Conservation (phyloP, 2,888 invertebrate genomes). For the Calameuta pallipes region DNA sequence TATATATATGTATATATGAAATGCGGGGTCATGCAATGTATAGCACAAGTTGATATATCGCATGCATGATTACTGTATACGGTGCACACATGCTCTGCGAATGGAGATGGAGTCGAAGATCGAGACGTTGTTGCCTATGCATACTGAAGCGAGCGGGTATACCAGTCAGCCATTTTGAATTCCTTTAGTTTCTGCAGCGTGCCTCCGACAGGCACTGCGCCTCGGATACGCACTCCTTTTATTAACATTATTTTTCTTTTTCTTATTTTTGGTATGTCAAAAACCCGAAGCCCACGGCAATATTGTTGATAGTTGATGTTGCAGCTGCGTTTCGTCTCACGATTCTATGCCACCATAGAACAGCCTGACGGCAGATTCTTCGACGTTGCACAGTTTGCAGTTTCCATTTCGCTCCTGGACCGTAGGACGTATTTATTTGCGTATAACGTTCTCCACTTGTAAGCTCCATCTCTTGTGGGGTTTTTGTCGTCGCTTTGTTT, state of each 20-base stretch:
- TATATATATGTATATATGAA: neutral
- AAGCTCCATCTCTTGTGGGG: neutral
- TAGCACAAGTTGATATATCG: neutral
- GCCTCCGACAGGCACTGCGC: neutral
- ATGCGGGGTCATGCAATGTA: neutral
- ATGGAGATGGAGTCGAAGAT: neutral
- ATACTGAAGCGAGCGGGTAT: conserved; percentile 26
- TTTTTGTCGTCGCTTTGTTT: neutral
- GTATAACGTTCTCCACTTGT: neutral
- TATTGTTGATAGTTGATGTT: conserved; percentile 64
- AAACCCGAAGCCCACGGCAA: conserved; percentile 51
- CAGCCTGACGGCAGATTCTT: conserved; percentile 2
- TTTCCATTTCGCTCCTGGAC: neutral
- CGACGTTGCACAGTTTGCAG: neutral
- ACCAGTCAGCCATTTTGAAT: conserved; percentile 63
- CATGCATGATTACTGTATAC: neutral
- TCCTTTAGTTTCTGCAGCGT: conserved; percentile 45
- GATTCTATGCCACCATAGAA: neutral
- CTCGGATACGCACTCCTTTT: conserved; percentile 44
- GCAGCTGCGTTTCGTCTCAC: conserved; percentile 36
- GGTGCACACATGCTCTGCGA: neutral
- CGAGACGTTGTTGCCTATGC: conserved; percentile 34
- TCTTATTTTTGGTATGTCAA: conserved; percentile 30
- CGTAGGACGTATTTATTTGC: neutral
- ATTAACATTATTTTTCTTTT: conserved; percentile 45